phyloP scores from a whole-genome alignment of 2,113 vertebrate species.

The Felis chaus region DNA sequence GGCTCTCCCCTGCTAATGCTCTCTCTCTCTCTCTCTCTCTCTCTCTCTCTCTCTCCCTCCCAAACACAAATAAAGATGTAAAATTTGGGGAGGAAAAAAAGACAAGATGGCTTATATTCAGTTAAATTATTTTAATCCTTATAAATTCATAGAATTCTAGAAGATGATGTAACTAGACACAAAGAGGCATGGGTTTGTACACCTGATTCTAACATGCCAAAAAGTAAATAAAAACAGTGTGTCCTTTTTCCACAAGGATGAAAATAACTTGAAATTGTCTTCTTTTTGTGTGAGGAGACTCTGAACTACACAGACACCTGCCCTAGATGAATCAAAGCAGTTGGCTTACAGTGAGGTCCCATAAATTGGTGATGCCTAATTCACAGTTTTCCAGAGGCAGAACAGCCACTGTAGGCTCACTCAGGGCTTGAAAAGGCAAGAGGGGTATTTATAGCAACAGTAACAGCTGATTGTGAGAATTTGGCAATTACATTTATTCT shows the following conservation, averaged over 20 bases:
- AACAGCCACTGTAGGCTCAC: constrained; percentile 50
- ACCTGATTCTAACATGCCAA: background rate
- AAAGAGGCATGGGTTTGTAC: background rate
- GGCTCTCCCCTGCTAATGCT: too few relatives aligned
- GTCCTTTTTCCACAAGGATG: background rate
- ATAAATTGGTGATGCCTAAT: constrained; percentile 61
- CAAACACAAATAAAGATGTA: too few relatives aligned
- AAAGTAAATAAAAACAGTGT: background rate
- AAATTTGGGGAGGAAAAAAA: background rate
- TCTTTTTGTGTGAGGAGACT: constrained; percentile 50
- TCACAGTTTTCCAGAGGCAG: constrained; percentile 68
- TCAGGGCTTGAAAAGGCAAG: background rate
- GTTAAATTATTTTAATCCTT: background rate
- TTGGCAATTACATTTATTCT: constrained; percentile 54
- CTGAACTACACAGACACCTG: background rate
- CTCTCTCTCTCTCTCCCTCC: too few relatives aligned
- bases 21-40: too few relatives aligned
- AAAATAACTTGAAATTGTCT: background rate
- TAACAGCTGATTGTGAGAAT: constrained; percentile 16
- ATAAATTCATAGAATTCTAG: background rate
- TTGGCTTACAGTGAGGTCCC: constrained; percentile 34
- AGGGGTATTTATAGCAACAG: constrained; percentile 37
- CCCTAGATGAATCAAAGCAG: constrained; percentile 63
- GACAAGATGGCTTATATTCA: background rate
- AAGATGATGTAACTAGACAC: background rate